Evolutionary conservation across 1,140 invertebrate genomes (phyloP), one percentile per base, ranked within the genome.

Genomic region (Cotesia vestalis): DNA sequence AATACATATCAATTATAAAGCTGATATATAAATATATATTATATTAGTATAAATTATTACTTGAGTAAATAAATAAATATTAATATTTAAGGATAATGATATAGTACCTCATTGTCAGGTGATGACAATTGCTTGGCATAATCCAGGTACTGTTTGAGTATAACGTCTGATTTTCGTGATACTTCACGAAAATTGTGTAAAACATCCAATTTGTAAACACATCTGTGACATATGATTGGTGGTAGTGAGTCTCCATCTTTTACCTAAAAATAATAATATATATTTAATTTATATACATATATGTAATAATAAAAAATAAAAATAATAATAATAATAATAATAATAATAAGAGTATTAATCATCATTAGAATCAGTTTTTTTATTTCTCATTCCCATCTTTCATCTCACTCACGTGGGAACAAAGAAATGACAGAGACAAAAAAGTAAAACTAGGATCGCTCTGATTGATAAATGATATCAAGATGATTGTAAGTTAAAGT

Each of bases 61-160:
- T 27, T 27, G 5, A 20, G n/a, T 52, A 66, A 20, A 14, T 38
- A 66, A 14, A 52, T 17, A 14, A 17, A 52, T 38, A 53, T 52
- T n/a, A 53, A 51, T 14, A 52, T 20, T 52, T 20, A 14, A 27
- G 34, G 14, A 6, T 51, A 71, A 46, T 40, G 64, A 59, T 27
- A 27, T 27, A 27, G 75, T 80, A 86, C 85, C 83, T 84, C 79
- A 71, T 81, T 80, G 75, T 85, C 82, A 60, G 79, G 77, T 20
- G 78, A 79, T 73, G 81, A 83, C 79, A 84, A 78, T 75, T 85
- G 83, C 78, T 88, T 87, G 74, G 87, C 83, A 79, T 84, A 87
- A 76, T 84, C 83, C 78, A 88, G 80, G 81, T 88, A 89, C 81
- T 88, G 87, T 82, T 87, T 87, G 72, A 89, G 84, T 80, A 88